Base-by-base conservation (phyloP, 2,797 vertebrate genomes). In the Gorsachius magnificus region DNA sequence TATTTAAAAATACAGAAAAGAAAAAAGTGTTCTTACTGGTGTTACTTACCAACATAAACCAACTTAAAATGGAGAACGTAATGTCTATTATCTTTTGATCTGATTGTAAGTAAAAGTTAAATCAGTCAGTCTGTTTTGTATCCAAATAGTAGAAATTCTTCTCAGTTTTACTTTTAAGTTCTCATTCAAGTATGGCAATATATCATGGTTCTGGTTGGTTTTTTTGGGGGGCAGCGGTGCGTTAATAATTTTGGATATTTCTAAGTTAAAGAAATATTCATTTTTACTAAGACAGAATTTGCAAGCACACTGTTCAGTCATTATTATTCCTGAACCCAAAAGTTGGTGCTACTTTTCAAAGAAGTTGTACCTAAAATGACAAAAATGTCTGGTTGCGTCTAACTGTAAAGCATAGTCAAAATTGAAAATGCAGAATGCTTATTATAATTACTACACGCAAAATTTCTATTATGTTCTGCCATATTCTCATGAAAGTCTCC, bases 121-220 rank as follows among this genome's bases (percentile, higher is more conserved):
- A 75, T 1, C 0, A 0, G 6, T 11, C 71, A 57, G 11, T 38
- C 14, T 38, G 6, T 38, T 85, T 75, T 74, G 5, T 36, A 46
- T 68, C 19, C 26, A 75, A 75, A 45, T 17, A 71, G 5, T 4
- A 71, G 16, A 68, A 82, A 84, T 50, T 28, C 18, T 43, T 76
- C 53, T 46, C 24, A 79, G 8, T 9, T 53, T 75, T 78, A 41
- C 7, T 65, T 76, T 74, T 43, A 60, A 53, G 11, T 60, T 76
- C 25, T 79, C 41, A 19, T 24, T 80, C 29, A 33, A 9, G 10
- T 45, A 60, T n/a, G 46, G 15, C 15, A 53, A 38, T 19, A 20
- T 33, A 38, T 11, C 3, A 58, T 26, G 13, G 11, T 66, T 48
- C 65, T 22, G 5, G 51, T 29, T 29, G 43, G 45, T 45, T 16